Conservation (phyloP, 2,797 vertebrate genomes). For the Macropodus opercularis region DNA sequence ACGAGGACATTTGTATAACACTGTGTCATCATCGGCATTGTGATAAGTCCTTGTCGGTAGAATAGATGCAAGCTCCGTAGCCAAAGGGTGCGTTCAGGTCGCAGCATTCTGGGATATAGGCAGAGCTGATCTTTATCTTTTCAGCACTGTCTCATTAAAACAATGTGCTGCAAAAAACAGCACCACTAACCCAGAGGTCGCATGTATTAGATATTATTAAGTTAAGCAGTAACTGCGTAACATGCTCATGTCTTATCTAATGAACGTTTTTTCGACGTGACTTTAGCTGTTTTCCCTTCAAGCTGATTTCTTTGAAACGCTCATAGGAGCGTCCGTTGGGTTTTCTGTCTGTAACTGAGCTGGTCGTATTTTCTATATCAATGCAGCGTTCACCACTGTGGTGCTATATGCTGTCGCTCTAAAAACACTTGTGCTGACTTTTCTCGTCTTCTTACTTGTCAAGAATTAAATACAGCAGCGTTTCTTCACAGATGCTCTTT, state of each 20-base stretch:
- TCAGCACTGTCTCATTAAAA: conserved; percentile 32
- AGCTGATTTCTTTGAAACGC: neutral
- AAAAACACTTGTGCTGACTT: conserved; percentile 34
- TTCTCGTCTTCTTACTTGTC: conserved; percentile 33
- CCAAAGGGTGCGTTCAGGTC: conserved; percentile 12
- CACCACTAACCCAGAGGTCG: conserved; percentile 6
- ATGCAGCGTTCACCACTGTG: conserved; percentile 5
- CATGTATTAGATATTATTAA: conserved; percentile 10
- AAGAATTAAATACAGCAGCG: conserved; percentile 26
- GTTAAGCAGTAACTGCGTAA: conserved; percentile 12
- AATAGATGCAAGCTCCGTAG: conserved; percentile 21
- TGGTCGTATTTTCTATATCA: conserved; percentile 14
- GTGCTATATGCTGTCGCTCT: conserved; percentile 20
- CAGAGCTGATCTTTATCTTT: conserved; percentile 10
- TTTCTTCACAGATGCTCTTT: conserved; percentile 7
- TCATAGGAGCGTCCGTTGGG: neutral
- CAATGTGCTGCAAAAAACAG: neutral
- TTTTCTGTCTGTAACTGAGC: conserved; percentile 17
- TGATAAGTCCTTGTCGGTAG: conserved; percentile 21
- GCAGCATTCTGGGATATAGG: conserved; percentile 41
- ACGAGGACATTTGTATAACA: conserved; percentile 52
- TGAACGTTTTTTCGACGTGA: too few species aligned
- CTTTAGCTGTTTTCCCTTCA: neutral
- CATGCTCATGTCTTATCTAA: conserved; percentile 14
- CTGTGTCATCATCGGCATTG: conserved; percentile 34